Conservation (phyloP, 2,113 vertebrate genomes). For the Amblyornis subalaris region DNA sequence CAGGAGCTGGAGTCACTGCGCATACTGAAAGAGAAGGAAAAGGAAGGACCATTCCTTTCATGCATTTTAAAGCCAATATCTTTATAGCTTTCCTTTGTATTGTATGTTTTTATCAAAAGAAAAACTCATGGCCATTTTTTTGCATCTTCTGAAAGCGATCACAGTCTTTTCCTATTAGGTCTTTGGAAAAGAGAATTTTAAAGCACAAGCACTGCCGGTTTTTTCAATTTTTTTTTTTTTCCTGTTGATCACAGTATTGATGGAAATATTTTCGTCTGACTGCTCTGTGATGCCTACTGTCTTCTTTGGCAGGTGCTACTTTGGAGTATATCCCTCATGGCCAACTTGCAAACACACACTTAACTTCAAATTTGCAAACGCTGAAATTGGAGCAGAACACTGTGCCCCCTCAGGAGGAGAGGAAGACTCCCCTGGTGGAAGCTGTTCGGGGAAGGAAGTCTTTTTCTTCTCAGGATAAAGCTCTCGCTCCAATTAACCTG, state of each 20-base stretch:
- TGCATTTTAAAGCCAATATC: background rate
- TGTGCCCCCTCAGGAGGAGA: slow-evolving; percentile 54
- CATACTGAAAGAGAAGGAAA: background rate
- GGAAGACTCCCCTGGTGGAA: slow-evolving; percentile 42
- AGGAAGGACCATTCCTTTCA: background rate
- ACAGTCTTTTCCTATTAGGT: background rate
- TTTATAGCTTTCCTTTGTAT: background rate
- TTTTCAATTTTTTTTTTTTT: no score
- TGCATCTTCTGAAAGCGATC: fast-evolving
- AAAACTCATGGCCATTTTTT: background rate
- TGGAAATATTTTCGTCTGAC: background rate
- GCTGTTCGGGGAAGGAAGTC: background rate
- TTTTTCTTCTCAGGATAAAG: slow-evolving; percentile 64
- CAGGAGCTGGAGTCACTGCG: background rate
- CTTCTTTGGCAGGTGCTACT: slow-evolving; percentile 51
- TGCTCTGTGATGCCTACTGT: background rate
- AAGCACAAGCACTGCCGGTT: background rate
- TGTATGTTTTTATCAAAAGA: background rate
- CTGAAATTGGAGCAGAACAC: slow-evolving; percentile 33
- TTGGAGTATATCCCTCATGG: slow-evolving; percentile 42
- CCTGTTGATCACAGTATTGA: background rate
- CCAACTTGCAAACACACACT: slow-evolving; percentile 30
- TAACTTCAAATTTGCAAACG: slow-evolving; percentile 3
- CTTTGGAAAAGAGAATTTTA: background rate
- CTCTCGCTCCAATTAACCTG: slow-evolving; percentile 73